Evolutionary conservation across 2,113 vertebrate species (phyloP).

Genomic region (Steatornis caripensis): DNA sequence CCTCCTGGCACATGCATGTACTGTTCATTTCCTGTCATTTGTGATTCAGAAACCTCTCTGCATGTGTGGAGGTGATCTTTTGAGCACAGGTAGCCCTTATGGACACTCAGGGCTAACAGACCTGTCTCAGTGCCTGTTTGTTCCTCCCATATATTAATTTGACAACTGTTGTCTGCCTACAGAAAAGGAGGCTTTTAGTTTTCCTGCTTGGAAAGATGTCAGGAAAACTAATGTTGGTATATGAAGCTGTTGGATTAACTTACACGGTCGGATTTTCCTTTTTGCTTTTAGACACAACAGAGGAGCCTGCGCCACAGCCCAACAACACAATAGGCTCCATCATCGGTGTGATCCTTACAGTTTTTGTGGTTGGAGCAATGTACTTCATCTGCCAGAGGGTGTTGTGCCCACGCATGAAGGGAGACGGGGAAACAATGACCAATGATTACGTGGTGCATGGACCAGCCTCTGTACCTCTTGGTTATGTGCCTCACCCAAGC

Average conservation of each 20-base stretch:
- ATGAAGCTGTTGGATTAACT: neutral
- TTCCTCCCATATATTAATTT: neutral
- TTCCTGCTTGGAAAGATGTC: neutral
- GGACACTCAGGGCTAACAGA: neutral
- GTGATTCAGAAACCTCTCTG: neutral
- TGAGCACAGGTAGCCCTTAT: neutral
- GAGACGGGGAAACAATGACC: slow-evolving; percentile 91
- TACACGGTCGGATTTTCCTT: neutral
- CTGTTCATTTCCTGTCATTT: neutral
- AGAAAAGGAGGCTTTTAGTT: neutral
- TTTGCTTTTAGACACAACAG: slow-evolving; percentile 81
- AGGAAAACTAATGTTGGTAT: neutral
- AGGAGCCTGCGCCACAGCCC: slow-evolving; percentile 87
- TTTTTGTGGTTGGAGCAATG: slow-evolving; percentile 91
- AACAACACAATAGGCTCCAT: slow-evolving; percentile 93
- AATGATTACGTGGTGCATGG: slow-evolving; percentile 94
- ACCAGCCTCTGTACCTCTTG: slow-evolving; percentile 88
- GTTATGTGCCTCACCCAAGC: slow-evolving; percentile 91
- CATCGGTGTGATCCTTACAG: slow-evolving; percentile 89
- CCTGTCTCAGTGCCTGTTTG: neutral
- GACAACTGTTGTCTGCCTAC: neutral
- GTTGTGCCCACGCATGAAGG: slow-evolving; percentile 94
- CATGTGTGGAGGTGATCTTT: neutral
- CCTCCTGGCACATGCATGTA: neutral
- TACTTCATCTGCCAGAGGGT: slow-evolving; percentile 96